Base-by-base conservation (phyloP, 2,888 invertebrate genomes). In the Sminthurinus aureus region DNA sequence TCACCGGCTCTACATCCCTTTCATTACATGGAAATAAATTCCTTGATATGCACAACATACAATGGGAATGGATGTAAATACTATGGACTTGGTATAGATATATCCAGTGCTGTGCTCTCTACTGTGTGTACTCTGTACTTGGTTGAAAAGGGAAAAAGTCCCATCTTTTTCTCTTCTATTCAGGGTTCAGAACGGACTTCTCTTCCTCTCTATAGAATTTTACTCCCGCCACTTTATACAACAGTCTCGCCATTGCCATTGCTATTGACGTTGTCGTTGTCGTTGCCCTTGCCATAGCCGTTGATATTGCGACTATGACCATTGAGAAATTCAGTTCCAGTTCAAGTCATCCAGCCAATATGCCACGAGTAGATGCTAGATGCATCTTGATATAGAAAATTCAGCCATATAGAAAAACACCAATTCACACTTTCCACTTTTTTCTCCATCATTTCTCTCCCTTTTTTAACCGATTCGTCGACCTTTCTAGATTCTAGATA, bases 11-110 rank as follows among this genome's bases (percentile, higher is more conserved):
- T 83, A 79, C 79, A 79, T 79, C 79, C 67, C 50, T 78, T 79
- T 79, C 83, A 83, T 83, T 83, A 83, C 79, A 83, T 75, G 83
- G 83, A 79, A 83, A 83, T 83, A 83, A 83, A 83, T 83, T 76
- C 82, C 22, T 82, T 20, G n/a, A 75, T 51, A 75, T 26, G 26
- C 73, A 26, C 73, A n/a, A n/a, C 22, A 4, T 24, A 4, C 22
- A 4, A 71, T n/a, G n/a, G n/a, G n/a, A n/a, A n/a, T n/a, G n/a
- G n/a, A n/a, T n/a, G n/a, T n/a, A n/a, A n/a, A n/a, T n/a, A n/a
- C 6, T 38, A 26, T 12, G 9, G 73, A 24, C 18, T 38, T 38
- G 38, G 38, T 38, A 38, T 6, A 38, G 38, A 38, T 38, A 38
- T 38, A 38, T 38, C 38, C 6, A 38, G 66, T 66, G 66, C 11